Conservation (phyloP, 2,888 invertebrate genomes). For the Lordiphosa andalusiaca region DNA sequence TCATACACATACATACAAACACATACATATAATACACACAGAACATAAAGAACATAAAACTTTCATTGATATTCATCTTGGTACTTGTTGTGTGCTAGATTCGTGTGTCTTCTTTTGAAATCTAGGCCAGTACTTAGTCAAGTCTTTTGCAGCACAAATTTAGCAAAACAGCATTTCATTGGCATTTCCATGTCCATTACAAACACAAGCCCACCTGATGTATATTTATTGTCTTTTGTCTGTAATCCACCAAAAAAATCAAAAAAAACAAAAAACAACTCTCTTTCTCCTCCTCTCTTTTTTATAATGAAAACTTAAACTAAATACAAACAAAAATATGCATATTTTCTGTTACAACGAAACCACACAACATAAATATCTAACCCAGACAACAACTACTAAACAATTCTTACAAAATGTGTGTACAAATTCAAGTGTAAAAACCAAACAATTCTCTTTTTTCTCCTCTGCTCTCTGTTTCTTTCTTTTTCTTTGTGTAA, state of each 20-base stretch:
- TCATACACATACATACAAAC: conserved; percentile 30
- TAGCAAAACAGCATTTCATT: too few relatives aligned
- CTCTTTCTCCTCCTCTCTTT: too few relatives aligned
- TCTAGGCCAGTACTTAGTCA: too few relatives aligned
- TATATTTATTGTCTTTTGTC: conserved; percentile 1
- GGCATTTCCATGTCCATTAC: too few relatives aligned
- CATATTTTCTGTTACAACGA: conserved; percentile 21
- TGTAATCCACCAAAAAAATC: background rate
- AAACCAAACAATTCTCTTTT: conserved; percentile 69
- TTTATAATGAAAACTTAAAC: too few relatives aligned
- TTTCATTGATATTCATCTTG: conserved; percentile 7
- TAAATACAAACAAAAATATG: background rate
- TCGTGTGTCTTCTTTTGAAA: conserved; percentile 4
- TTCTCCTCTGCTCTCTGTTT: conserved; percentile 74
- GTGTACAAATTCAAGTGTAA: conserved; percentile 72
- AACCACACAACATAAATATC: conserved; percentile 39
- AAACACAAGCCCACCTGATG: too few relatives aligned
- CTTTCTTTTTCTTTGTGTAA: conserved; percentile 62
- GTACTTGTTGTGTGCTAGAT: conserved; percentile 14
- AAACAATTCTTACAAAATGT: conserved; percentile 45
- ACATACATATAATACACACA: background rate
- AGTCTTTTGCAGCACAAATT: too few relatives aligned
- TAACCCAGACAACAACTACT: conserved; percentile 19
- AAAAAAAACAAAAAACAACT: too few relatives aligned
- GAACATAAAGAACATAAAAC: background rate